Conservation (phyloP, 2,888 invertebrate species). For the Minunthozetes semirufus region DNA sequence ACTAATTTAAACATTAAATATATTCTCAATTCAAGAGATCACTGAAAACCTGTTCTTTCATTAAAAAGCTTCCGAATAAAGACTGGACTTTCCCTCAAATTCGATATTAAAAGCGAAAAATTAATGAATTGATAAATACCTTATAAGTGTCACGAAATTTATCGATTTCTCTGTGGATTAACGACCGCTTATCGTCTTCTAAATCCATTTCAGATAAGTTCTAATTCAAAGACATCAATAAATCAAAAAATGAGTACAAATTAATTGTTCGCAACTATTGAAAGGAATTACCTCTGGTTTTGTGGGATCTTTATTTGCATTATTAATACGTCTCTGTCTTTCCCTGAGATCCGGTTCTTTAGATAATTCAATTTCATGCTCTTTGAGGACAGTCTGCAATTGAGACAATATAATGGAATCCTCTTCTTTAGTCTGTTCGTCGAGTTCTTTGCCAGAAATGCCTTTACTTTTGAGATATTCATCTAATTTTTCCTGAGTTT, state of each 20-base stretch:
- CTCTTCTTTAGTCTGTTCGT: conserved; percentile 65
- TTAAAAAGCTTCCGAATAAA: background rate
- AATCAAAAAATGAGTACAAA: background rate
- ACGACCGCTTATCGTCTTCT: conserved; percentile 90
- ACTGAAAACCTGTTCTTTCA: background rate
- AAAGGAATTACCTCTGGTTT: conserved; percentile 22
- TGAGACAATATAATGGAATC: conserved; percentile 68
- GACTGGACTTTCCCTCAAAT: background rate
- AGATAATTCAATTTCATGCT: conserved; percentile 64
- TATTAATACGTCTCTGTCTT: background rate
- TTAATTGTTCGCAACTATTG: background rate
- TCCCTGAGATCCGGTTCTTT: conserved; percentile 44
- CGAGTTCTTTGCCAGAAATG: conserved; percentile 52
- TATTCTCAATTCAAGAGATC: no score
- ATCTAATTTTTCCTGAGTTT: conserved; percentile 87
- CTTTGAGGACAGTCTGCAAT: conserved; percentile 70
- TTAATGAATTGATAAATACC: conserved; percentile 56
- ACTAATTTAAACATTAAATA: no score
- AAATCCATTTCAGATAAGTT: conserved; percentile 60
- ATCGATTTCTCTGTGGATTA: conserved; percentile 93
- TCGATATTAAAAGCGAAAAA: background rate
- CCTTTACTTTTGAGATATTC: conserved; percentile 56
- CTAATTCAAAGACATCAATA: conserved; percentile 45
- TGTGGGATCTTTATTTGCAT: conserved; percentile 10
- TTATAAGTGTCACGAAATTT: conserved; percentile 96